Percentiles rank a stretch among this genome's conserved stretches.
Evolutionary conservation across 2,113 vertebrate genomes (phyloP).

Genomic region (Ceyx cyanopectus): DNA sequence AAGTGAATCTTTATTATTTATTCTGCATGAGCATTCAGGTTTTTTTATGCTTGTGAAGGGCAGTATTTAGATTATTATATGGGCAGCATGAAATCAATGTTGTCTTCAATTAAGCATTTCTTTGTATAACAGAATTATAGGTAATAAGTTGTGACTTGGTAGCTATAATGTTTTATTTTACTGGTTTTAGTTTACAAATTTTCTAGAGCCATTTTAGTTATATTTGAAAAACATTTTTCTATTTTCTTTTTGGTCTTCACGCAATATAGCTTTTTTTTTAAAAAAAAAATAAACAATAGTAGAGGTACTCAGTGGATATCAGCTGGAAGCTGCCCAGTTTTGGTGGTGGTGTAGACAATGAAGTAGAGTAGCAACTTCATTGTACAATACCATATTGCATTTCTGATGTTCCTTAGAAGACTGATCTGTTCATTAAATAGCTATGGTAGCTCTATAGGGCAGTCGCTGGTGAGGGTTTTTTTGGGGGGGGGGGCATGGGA

Average conservation of each 20-base stretch:
- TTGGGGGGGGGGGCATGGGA: no score
- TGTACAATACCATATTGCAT: background rate
- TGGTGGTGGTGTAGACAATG: background rate
- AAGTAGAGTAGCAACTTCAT: background rate
- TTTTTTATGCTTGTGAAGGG: background rate
- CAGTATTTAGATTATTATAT: background rate
- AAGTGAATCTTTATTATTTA: background rate
- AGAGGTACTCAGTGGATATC: background rate
- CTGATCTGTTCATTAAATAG: background rate
- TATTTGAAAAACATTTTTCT: background rate
- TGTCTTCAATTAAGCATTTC: background rate
- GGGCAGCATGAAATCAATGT: background rate
- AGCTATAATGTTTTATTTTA: background rate
- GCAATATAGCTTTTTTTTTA: background rate
- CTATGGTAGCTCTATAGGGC: background rate
- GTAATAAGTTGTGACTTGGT: background rate
- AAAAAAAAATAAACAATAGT: background rate
- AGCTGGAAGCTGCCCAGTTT: background rate
- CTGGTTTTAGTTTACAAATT: background rate
- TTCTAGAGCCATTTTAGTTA: background rate
- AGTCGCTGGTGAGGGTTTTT: background rate
- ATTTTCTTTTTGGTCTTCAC: background rate
- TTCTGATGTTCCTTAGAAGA: background rate
- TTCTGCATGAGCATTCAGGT: background rate
- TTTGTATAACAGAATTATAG: background rate